phyloP scores from a whole-genome alignment of 2,113 vertebrate genomes.

The Lophotis ruficrista region DNA sequence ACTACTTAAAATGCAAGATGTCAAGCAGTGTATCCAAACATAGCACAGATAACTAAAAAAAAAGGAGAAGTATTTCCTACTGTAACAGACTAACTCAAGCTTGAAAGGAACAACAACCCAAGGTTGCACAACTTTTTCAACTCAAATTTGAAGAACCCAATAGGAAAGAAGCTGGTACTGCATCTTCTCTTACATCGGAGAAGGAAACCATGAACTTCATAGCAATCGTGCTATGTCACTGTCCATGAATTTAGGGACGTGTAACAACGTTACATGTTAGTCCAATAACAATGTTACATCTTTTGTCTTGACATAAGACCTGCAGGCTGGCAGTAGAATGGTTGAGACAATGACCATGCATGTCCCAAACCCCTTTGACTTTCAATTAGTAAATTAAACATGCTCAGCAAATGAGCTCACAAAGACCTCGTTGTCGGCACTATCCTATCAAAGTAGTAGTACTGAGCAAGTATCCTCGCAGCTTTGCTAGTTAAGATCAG shows the following conservation, averaged over 20 bases:
- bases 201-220: not conserved
- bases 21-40: not conserved
- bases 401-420: not conserved
- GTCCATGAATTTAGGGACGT: not conserved
- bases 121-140: not conserved
- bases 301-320: not conserved
- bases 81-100: not conserved
- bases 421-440: not conserved
- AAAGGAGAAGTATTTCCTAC: not conserved
- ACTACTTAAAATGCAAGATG: not conserved
- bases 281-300: not conserved
- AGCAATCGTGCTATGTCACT: not conserved
- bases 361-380: not conserved
- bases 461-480: not conserved
- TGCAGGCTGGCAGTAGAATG: not conserved
- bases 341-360: not conserved
- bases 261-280: not conserved
- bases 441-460: not conserved
- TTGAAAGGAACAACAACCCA: not conserved
- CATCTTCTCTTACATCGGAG: not conserved
- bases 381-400: not conserved
- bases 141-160: not conserved
- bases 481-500: not conserved
- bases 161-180: not conserved
- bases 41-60: not conserved